Evolutionary conservation across 92 coral and sea anemone genomes (phyloP).

Genomic region (Bergia sp.): DNA sequence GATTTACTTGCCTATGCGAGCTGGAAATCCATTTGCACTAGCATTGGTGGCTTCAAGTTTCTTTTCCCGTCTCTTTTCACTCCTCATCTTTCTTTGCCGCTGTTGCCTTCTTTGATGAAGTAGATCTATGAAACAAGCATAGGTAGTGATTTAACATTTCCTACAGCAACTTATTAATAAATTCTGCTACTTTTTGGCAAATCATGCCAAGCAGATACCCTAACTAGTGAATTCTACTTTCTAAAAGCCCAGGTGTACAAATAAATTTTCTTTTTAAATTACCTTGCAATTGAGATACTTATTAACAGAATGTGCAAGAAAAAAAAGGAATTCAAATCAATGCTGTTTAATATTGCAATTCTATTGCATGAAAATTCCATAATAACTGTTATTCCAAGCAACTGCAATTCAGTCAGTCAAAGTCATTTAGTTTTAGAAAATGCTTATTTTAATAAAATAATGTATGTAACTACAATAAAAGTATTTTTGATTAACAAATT

Average conservation of each 20-base stretch:
- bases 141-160: neutral
- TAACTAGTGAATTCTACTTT: no score
- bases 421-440: no score
- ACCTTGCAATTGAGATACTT: neutral
- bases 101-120: constrained; percentile 79
- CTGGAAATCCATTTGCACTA: constrained; percentile 39
- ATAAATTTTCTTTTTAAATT: neutral
- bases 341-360: neutral
- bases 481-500: no score
- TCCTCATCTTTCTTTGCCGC: constrained; percentile 88
- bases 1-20: constrained; percentile 51
- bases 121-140: constrained; percentile 56
- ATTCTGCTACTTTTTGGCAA: no score
- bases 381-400: no score
- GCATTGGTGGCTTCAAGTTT: constrained; percentile 64
- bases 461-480: no score
- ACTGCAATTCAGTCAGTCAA: no score
- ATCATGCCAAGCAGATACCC: no score
- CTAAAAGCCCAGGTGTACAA: no score
- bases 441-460: no score
- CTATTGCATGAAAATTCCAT: neutral
- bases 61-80: constrained; percentile 84
- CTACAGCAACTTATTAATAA: neutral
- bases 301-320: neutral
- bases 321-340: no score